phyloP scores from a whole-genome alignment of 2,113 vertebrate genomes.

The Platichthys flesus region DNA sequence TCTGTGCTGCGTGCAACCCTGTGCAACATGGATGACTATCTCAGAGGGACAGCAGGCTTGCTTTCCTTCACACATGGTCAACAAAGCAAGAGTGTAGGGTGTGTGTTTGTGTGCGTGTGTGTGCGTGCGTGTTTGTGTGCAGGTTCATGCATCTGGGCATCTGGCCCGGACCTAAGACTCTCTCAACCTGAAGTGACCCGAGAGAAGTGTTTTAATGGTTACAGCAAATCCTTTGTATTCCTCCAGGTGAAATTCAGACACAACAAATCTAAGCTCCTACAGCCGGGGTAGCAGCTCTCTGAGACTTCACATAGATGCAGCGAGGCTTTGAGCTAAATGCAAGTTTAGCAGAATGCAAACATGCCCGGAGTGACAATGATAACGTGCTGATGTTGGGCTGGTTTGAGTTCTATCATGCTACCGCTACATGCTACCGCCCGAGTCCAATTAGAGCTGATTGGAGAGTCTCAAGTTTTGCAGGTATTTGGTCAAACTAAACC shows the following conservation, averaged over 20 bases:
- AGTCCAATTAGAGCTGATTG: too few species aligned
- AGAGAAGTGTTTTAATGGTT: constrained; percentile 43
- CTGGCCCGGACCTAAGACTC: neutral
- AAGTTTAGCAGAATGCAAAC: neutral
- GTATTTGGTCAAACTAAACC: too few species aligned
- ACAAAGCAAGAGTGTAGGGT: constrained; percentile 28
- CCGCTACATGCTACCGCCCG: too few species aligned
- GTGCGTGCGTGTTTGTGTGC: neutral
- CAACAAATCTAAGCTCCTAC: constrained; percentile 3
- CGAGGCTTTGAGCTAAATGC: neutral
- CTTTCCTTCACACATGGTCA: constrained; percentile 56
- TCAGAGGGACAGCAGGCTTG: constrained; percentile 56
- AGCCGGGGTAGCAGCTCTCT: constrained; percentile 8
- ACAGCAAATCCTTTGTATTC: constrained; percentile 32
- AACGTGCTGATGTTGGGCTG: neutral
- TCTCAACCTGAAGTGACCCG: constrained; percentile 25
- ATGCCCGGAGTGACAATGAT: too few species aligned
- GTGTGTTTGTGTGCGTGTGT: constrained; percentile 15
- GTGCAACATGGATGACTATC: constrained; percentile 69
- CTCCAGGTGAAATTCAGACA: constrained; percentile 10
- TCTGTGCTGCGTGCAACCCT: constrained; percentile 14
- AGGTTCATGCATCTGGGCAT: constrained; percentile 6
- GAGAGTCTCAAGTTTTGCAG: too few species aligned
- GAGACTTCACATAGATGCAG: constrained; percentile 1
- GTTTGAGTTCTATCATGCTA: neutral